Evolutionary conservation across 2,113 vertebrate species (phyloP), one percentile per base, ranked within the genome.

Genomic region (Pungitius pungitius): DNA sequence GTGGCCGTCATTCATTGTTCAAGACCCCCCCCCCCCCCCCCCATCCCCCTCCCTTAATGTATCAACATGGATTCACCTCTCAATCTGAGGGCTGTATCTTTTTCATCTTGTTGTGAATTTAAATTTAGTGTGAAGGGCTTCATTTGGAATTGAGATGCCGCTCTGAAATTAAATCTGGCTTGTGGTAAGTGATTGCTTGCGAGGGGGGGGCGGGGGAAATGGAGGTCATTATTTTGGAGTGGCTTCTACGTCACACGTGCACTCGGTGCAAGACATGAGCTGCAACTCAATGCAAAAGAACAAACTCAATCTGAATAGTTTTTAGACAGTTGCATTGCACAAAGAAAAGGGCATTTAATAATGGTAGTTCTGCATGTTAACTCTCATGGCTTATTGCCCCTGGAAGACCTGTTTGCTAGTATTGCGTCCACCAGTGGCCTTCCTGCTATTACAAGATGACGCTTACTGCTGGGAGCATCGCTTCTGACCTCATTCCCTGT

Each of bases 1-100:
- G 33, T 73, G 43, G 24, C 71, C 22, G 35, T 86, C 85, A 74
- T 26, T 82, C 74, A 62, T n/a, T n/a, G n/a, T n/a, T n/a, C n/a
- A n/a, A n/a, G n/a, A n/a, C n/a, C n/a, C n/a, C n/a, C n/a, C n/a
- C n/a, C n/a, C n/a, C n/a, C n/a, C n/a, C n/a, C n/a, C n/a, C n/a
- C n/a, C n/a, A n/a, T n/a, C n/a, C n/a, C n/a, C n/a, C n/a, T n/a
- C n/a, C n/a, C n/a, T n/a, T n/a, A n/a, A n/a, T n/a, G 37, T 11
- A 39, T 12, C 0, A 12, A 40, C 51, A 15, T 57, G 9, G 11
- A 18, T 64, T 35, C 14, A 7, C 56, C 18, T 27, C 37, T 26
- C 11, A 4, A 6, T 52, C 52, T 45, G 6, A 57, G 3, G 26
- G 43, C 47, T 33, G 30, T 1, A 18, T 30, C 12, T 43, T 30